A percentile compares a stretch with the other conserved stretches of the same genome.
These are phyloP conservation scores for Notospermus geniculatus DNA, from an alignment of 1,140 invertebrate genomes.

Conservation along the genomic window DNA sequence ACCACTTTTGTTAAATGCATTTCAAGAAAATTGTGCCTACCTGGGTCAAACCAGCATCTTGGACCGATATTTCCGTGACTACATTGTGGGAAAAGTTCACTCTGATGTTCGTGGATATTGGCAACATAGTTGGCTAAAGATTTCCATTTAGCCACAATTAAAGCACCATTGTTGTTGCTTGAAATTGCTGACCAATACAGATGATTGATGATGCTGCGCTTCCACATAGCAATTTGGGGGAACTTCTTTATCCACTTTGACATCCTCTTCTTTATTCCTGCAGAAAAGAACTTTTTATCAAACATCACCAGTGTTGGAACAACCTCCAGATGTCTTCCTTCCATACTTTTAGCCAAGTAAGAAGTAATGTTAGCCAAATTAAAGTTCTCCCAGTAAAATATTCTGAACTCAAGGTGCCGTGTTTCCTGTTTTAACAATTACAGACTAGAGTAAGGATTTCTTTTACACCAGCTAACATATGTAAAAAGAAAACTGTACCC, in stretches of 20 bases:
- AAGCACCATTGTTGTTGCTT: not conserved
- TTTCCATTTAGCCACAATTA: constrained; percentile 4
- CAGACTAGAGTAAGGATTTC: no score
- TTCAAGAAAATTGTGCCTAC: not conserved
- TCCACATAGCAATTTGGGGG: not conserved
- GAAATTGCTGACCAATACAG: not conserved
- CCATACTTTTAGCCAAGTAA: no score
- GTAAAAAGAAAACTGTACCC: no score
- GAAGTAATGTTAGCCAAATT: no score
- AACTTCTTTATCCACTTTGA: not conserved
- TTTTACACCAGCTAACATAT: no score
- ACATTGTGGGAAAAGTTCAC: not conserved
- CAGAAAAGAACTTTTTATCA: not conserved
- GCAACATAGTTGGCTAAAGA: not conserved
- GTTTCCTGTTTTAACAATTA: no score
- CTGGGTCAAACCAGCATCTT: constrained; percentile 3
- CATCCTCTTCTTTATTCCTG: not conserved
- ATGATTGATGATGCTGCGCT: constrained; percentile 5
- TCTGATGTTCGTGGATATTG: not conserved
- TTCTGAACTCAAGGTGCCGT: no score
- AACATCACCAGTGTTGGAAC: no score
- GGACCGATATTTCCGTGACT: not conserved
- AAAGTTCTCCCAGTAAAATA: no score
- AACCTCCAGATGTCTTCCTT: no score
- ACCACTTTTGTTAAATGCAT: not conserved